Percentiles rank a stretch among this genome's conserved stretches.
Evolutionary conservation across 2,113 vertebrate species (phyloP).

Genomic region (Vulpes ferrilata): DNA sequence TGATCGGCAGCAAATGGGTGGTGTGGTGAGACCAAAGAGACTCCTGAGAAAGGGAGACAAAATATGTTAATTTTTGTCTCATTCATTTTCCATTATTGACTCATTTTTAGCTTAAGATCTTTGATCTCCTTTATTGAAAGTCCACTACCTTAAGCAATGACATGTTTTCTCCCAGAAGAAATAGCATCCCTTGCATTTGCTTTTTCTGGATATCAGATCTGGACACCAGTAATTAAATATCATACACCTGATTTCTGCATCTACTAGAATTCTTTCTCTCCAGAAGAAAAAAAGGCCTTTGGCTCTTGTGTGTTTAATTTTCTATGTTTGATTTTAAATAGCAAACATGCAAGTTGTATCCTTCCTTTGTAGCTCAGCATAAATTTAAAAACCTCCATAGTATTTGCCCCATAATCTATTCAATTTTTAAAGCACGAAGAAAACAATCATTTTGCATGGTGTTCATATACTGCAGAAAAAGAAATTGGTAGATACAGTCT

Average conservation of each 20-base stretch:
- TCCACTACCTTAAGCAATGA: background rate
- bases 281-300: background rate
- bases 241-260: background rate
- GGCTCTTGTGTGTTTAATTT: background rate
- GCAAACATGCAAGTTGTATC: background rate
- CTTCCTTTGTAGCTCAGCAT: background rate
- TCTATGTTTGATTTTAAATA: slow-evolving; percentile 23
- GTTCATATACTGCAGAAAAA: slow-evolving; percentile 14
- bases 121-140: background rate
- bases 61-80: background rate
- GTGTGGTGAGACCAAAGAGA: background rate
- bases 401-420: background rate
- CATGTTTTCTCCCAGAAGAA: background rate
- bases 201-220: background rate
- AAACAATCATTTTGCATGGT: background rate
- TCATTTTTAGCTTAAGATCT: background rate
- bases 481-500: background rate
- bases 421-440: background rate
- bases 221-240: background rate
- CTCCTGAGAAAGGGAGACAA: background rate
- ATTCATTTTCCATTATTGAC: background rate
- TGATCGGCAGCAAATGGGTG: background rate
- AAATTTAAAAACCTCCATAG: background rate
- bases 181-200: background rate
- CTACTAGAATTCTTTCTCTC: background rate